Conservation (phyloP, 1,140 invertebrate species). For the Lerema accius region DNA sequence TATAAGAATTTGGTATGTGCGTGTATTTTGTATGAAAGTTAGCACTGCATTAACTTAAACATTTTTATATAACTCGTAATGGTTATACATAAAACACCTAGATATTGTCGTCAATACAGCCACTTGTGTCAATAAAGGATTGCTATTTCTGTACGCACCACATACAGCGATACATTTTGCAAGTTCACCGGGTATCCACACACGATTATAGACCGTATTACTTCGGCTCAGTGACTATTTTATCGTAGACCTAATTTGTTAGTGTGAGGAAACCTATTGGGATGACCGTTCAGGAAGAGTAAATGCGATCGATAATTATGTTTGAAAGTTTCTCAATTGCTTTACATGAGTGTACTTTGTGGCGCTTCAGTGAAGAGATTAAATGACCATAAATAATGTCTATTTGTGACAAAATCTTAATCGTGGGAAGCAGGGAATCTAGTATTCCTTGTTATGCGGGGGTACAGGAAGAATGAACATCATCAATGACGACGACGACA, state of each 20-base stretch:
- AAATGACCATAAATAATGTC: not conserved
- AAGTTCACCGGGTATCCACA: not conserved
- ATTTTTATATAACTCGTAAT: not conserved
- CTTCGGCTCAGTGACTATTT: not conserved
- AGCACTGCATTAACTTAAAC: not conserved
- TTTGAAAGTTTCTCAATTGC: constrained; percentile 17
- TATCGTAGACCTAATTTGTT: not conserved
- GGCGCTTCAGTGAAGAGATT: not conserved
- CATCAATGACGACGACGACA: too few species aligned
- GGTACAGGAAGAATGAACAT: too few species aligned
- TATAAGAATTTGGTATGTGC: too few species aligned
- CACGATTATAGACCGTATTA: not conserved
- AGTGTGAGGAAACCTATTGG: constrained; percentile 9
- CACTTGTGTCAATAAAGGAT: constrained; percentile 54
- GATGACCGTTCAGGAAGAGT: not conserved
- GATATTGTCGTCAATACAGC: constrained; percentile 41
- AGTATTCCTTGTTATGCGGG: too few species aligned
- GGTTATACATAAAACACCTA: not conserved
- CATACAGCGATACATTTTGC: constrained; percentile 13
- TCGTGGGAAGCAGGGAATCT: too few species aligned
- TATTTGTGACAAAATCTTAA: too few species aligned
- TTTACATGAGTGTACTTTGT: not conserved
- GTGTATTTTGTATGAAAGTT: too few species aligned
- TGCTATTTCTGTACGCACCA: constrained; percentile 30
- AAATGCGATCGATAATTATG: constrained; percentile 10